A percentile compares a stretch with the other conserved stretches of the same genome.
Conservation (phyloP, 1,140 invertebrate species). For the Megalopta genalis region DNA sequence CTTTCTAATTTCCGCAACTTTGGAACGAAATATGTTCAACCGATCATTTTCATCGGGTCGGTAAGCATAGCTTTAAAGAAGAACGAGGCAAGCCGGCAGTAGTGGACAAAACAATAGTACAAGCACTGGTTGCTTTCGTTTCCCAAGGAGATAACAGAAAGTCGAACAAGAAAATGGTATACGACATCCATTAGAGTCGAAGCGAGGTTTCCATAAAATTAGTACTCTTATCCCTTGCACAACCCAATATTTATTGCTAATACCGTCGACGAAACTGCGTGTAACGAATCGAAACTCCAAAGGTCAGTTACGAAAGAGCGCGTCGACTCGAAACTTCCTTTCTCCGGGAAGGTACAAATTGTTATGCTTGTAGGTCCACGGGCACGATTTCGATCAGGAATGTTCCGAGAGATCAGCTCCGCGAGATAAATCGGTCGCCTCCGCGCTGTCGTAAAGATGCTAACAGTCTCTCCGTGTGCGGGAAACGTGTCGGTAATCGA, state of each 20-base stretch:
- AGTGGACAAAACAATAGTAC: too few species aligned
- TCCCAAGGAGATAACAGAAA: too few species aligned
- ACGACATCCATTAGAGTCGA: too few species aligned
- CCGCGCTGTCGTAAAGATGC: not conserved
- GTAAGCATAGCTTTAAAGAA: too few species aligned
- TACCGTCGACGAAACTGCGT: not conserved
- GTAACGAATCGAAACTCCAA: not conserved
- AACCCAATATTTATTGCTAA: constrained; percentile 8
- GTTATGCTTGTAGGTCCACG: not conserved
- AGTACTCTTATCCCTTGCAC: too few species aligned
- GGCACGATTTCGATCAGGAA: constrained; percentile 1
- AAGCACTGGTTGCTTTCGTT: too few species aligned
- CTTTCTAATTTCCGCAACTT: too few species aligned
- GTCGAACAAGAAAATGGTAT: too few species aligned
- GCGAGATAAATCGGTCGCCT: not conserved
- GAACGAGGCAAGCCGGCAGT: too few species aligned
- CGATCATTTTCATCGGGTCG: too few species aligned
- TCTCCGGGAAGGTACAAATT: not conserved
- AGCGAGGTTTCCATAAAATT: too few species aligned
- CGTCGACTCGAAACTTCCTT: not conserved
- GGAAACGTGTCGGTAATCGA: not conserved
- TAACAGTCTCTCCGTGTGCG: not conserved
- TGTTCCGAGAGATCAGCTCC: not conserved
- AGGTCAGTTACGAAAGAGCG: not conserved
- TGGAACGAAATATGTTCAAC: too few species aligned